Percentiles rank a stretch among this genome's conserved stretches.
Evolutionary conservation across 2,888 invertebrate species (phyloP).

Genomic region (Smittia aterrima): DNA sequence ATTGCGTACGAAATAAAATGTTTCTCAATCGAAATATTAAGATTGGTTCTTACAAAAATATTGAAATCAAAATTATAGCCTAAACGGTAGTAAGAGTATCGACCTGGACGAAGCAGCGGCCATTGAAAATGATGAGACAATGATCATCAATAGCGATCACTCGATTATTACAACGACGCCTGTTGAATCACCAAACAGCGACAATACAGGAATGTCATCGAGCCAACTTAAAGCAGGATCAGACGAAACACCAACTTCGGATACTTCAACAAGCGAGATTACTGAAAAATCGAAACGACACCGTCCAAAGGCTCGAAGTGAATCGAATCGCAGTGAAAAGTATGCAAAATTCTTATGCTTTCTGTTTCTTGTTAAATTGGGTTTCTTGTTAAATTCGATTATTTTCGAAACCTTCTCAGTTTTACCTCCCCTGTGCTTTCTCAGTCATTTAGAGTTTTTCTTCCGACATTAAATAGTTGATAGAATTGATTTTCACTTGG

Average conservation of each 20-base stretch:
- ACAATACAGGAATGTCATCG: not conserved
- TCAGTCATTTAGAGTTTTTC: no score
- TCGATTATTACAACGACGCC: slow-evolving; percentile 37
- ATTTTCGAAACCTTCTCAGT: not conserved
- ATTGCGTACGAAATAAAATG: no score
- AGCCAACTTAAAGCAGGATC: not conserved
- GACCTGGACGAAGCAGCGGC: slow-evolving; percentile 36
- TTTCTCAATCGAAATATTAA: no score
- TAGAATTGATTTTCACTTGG: no score
- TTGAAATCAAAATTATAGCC: slow-evolving; percentile 16
- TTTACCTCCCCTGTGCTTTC: not conserved
- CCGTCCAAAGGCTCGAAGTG: slow-evolving; percentile 28
- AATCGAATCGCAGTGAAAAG: slow-evolving; percentile 34
- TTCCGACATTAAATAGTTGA: no score
- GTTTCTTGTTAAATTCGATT: not conserved
- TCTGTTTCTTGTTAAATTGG: slow-evolving; percentile 26
- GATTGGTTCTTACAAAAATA: no score
- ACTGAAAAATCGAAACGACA: slow-evolving; percentile 19
- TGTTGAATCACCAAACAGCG: slow-evolving; percentile 23
- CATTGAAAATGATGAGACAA: slow-evolving; percentile 38
- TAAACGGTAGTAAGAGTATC: slow-evolving; percentile 17
- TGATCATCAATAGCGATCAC: slow-evolving; percentile 40
- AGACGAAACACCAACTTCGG: slow-evolving; percentile 24
- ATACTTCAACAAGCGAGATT: not conserved
- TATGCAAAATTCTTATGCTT: slow-evolving; percentile 25